These are phyloP conservation scores for Mesopsocus fuscifrons DNA, from an alignment of 2,888 invertebrate species.

Conservation along the genomic window DNA sequence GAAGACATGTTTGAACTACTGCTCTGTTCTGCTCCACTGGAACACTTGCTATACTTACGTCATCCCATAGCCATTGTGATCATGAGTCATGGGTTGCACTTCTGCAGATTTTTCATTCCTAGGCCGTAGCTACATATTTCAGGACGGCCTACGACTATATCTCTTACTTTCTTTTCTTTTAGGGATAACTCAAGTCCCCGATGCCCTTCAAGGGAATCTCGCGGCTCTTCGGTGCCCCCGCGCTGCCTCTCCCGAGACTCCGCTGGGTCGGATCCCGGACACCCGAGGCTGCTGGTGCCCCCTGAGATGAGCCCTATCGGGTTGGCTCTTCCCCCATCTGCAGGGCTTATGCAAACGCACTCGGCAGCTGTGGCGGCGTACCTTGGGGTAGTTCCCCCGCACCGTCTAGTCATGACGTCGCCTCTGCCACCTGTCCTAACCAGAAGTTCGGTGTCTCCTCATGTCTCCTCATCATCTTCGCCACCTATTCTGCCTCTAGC, in stretches of 20 bases:
- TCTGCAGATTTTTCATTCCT: too few species aligned
- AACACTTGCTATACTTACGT: too few species aligned
- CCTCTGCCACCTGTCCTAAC: slow-evolving; percentile 28
- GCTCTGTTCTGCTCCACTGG: too few species aligned
- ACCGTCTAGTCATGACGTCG: slow-evolving; percentile 49
- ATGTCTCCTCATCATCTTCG: slow-evolving; percentile 49
- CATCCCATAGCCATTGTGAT: too few species aligned
- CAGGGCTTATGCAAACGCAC: slow-evolving; percentile 28
- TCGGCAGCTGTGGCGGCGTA: slow-evolving; percentile 15
- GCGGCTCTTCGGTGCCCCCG: slow-evolving; percentile 40
- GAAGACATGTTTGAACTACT: too few species aligned
- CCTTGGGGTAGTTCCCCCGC: slow-evolving; percentile 39
- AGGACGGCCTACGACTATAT: too few species aligned
- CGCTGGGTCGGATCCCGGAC: slow-evolving; percentile 44
- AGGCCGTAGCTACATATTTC: too few species aligned
- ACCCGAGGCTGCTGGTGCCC: slow-evolving; percentile 28
- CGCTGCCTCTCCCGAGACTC: slow-evolving; percentile 62
- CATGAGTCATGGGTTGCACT: too few species aligned
- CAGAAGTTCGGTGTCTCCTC: slow-evolving; percentile 41
- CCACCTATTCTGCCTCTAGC: slow-evolving; percentile 25
- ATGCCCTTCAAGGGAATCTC: slow-evolving; percentile 64
- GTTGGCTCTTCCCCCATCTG: not conserved
- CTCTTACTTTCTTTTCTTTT: slow-evolving; percentile 30
- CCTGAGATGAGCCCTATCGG: slow-evolving; percentile 18
- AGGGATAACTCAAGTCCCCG: slow-evolving; percentile 59